These are phyloP conservation scores for Lasaia peninsularis DNA, from an alignment of 1,140 invertebrate genomes.

Conservation along the genomic window DNA sequence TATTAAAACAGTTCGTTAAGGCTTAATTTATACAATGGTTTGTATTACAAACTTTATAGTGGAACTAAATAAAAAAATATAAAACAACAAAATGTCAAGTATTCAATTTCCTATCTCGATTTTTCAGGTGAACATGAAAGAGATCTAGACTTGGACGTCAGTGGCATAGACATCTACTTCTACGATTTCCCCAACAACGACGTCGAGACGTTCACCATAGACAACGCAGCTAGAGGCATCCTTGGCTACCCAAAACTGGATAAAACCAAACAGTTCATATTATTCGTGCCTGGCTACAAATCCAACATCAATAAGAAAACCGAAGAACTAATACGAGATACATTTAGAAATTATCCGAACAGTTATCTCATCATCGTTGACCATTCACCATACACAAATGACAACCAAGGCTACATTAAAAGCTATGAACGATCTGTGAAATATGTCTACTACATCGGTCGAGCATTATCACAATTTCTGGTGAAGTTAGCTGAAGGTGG, in stretches of 20 bases:
- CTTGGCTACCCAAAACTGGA: conserved; percentile 41
- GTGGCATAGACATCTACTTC: conserved; percentile 53
- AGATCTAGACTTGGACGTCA: conserved; percentile 50
- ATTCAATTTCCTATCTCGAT: neutral
- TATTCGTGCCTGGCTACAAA: conserved; percentile 66
- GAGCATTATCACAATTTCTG: conserved; percentile 49
- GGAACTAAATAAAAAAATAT: too few relatives aligned
- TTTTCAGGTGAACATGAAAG: conserved; percentile 57
- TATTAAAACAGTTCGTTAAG: too few relatives aligned
- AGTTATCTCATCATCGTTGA: conserved; percentile 64
- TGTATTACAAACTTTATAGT: too few relatives aligned
- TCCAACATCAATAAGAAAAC: conserved; percentile 59
- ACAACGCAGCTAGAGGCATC: conserved; percentile 47
- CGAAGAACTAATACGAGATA: conserved; percentile 46
- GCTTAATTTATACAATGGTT: too few relatives aligned
- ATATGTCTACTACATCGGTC: conserved; percentile 64
- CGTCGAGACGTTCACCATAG: conserved; percentile 40
- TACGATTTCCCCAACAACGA: conserved; percentile 53
- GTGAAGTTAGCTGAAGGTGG: conserved; percentile 41
- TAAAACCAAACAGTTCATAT: conserved; percentile 52
- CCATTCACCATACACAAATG: conserved; percentile 60
- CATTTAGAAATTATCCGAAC: conserved; percentile 50
- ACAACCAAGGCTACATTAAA: conserved; percentile 52
- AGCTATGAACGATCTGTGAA: conserved; percentile 61
- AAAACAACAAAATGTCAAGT: too few relatives aligned